Conservation (phyloP, 2,888 invertebrate genomes). For the Zele albiditarsus region DNA sequence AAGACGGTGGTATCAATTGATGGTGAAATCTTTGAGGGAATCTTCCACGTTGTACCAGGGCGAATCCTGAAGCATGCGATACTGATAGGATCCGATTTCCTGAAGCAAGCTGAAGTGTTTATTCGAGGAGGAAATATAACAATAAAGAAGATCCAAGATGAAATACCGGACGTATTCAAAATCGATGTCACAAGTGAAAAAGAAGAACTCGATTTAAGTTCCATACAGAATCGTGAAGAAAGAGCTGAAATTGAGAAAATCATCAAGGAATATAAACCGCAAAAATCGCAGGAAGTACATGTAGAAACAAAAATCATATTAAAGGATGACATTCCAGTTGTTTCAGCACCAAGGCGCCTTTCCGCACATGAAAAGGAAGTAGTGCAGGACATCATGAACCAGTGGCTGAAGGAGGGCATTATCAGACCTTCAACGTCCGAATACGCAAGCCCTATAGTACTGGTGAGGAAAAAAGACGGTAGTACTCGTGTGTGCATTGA, state of each 20-base stretch:
- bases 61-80: too few species aligned
- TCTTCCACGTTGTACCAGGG: too few species aligned
- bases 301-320: conserved; percentile 59
- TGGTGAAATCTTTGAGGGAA: too few species aligned
- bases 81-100: too few species aligned
- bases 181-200: too few species aligned
- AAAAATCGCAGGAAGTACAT: conserved; percentile 48
- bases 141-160: too few species aligned
- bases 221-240: too few species aligned
- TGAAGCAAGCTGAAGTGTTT: too few species aligned
- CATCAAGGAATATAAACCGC: conserved; percentile 52
- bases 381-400: conserved; percentile 57
- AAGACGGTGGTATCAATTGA: neutral
- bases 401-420: conserved; percentile 61
- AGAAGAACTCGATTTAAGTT: too few species aligned
- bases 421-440: conserved; percentile 60
- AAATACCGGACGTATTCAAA: too few species aligned
- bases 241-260: conserved; percentile 38
- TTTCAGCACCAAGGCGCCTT: conserved; percentile 54
- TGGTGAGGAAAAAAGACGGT: conserved; percentile 59
- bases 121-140: too few species aligned
- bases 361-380: conserved; percentile 51
- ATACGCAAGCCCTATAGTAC: conserved; percentile 62
- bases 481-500: conserved; percentile 64
- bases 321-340: conserved; percentile 58